Conservation (phyloP, 2,888 invertebrate genomes). For the Aplocera efformata region DNA sequence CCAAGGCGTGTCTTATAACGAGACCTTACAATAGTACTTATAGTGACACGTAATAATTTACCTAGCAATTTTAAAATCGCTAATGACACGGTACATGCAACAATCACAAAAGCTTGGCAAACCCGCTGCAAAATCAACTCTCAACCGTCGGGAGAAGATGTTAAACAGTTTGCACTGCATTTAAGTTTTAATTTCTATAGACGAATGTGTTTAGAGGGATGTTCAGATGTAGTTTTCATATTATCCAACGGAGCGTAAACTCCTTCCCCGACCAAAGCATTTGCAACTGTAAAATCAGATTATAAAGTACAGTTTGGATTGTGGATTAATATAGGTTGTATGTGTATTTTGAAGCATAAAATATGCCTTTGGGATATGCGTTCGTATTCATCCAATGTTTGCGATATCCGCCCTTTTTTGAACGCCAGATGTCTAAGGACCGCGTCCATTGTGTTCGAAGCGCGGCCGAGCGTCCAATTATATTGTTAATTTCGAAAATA, state of each 20-base stretch:
- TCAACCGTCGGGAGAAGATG: constrained; percentile 29
- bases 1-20: constrained; percentile 35
- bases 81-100: constrained; percentile 73
- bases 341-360: constrained; percentile 19
- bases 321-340: constrained; percentile 15
- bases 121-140: constrained; percentile 35
- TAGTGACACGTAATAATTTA: constrained; percentile 48
- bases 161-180: constrained; percentile 12
- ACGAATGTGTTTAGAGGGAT: constrained; percentile 72
- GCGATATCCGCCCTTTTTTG: constrained; percentile 78
- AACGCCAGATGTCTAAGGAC: constrained; percentile 68
- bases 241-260: constrained; percentile 33
- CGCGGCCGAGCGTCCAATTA: constrained; percentile 75
- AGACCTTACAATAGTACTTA: constrained; percentile 35
- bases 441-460: constrained; percentile 49
- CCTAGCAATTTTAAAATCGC: constrained; percentile 76
- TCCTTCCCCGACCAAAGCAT: constrained; percentile 21
- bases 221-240: constrained; percentile 65
- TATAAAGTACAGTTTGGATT: constrained; percentile 30
- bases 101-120: constrained; percentile 64
- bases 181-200: constrained; percentile 24
- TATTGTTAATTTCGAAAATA: constrained; percentile 80
- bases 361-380: constrained; percentile 64
- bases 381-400: constrained; percentile 69
- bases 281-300: constrained; percentile 23